These are phyloP conservation scores for Apis mellifera DNA, from an alignment of 1,140 invertebrate genomes.

Conservation along the genomic window DNA sequence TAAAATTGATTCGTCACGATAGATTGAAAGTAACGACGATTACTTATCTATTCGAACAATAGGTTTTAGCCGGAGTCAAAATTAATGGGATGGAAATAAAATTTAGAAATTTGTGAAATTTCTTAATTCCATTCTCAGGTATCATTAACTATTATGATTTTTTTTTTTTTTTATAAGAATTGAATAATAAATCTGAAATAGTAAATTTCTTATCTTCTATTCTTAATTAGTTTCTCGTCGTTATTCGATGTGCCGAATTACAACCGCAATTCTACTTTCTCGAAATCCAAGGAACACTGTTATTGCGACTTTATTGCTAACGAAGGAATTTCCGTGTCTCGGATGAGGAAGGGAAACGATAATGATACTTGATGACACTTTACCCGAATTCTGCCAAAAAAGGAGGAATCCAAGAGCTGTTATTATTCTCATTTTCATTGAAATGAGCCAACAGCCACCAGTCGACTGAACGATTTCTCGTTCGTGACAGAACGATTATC, in stretches of 20 bases:
- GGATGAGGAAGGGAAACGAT: neutral
- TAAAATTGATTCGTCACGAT: neutral
- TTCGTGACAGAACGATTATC: slow-evolving; percentile 33
- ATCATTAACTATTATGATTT: no score
- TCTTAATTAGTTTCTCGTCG: no score
- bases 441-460: slow-evolving; percentile 40
- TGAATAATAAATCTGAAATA: no score
- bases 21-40: neutral
- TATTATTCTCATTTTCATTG: slow-evolving; percentile 49
- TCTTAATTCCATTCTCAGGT: no score
- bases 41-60: neutral
- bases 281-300: neutral
- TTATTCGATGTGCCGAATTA: no score
- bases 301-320: neutral
- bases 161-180: no score
- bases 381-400: slow-evolving; percentile 37
- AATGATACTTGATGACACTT: slow-evolving; percentile 28
- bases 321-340: neutral
- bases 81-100: neutral
- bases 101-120: neutral
- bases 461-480: slow-evolving; percentile 44
- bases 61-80: neutral
- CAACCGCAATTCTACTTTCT: no score
- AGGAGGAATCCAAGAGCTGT: slow-evolving; percentile 35
- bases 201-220: no score